phyloP scores from a whole-genome alignment of 2,888 invertebrate genomes.

The Synergus umbraculus region DNA sequence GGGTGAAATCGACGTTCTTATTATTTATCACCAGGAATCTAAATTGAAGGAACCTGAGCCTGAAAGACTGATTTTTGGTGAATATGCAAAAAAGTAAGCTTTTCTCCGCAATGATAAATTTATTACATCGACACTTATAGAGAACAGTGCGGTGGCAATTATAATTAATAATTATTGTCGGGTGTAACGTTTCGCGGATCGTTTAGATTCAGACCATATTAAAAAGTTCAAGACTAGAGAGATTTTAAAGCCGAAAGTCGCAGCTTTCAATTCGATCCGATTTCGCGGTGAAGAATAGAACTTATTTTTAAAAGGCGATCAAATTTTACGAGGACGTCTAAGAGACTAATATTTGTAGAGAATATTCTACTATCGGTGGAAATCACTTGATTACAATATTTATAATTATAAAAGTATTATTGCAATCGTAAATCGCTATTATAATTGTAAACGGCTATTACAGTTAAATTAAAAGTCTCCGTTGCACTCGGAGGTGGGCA shows the following conservation, averaged over 20 bases:
- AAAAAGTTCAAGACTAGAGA: constrained; percentile 20
- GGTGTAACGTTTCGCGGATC: constrained; percentile 4
- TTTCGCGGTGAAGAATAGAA: too few relatives aligned
- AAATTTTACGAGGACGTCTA: not conserved
- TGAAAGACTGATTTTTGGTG: too few relatives aligned
- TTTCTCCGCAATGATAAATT: constrained; percentile 48
- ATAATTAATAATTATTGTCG: constrained; percentile 21
- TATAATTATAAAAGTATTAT: not conserved
- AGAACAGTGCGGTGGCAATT: not conserved
- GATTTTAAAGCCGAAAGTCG: not conserved
- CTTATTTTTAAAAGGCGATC: not conserved
- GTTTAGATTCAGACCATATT: not conserved
- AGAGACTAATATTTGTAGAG: constrained; percentile 2
- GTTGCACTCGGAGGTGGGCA: not conserved
- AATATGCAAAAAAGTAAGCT: not conserved
- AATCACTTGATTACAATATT: not conserved
- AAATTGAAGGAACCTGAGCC: too few relatives aligned
- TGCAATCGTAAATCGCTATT: not conserved
- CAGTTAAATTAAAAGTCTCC: not conserved
- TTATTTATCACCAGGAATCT: too few relatives aligned
- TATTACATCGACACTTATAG: constrained; percentile 47
- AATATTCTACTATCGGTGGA: constrained; percentile 7
- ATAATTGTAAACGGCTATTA: not conserved
- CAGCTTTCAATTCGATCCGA: not conserved
- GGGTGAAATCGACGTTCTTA: too few relatives aligned